Percentiles rank a stretch among this genome's conserved stretches.
Evolutionary conservation across 1,140 invertebrate genomes (phyloP).

Genomic region (Drosophila takahashii): DNA sequence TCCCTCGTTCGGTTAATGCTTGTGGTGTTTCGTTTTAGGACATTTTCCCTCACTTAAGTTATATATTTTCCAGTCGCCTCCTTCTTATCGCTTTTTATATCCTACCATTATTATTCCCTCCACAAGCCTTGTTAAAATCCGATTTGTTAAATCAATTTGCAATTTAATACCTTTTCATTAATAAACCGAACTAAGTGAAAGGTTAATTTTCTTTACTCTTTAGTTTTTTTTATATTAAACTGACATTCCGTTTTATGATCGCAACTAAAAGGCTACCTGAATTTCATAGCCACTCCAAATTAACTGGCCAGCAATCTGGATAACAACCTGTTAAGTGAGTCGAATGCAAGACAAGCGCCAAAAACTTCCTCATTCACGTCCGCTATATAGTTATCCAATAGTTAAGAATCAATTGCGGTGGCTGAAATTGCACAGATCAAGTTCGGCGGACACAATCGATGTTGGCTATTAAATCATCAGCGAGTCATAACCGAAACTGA

Average conservation of each 20-base stretch:
- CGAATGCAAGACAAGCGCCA: conserved; percentile 13
- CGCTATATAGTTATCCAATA: conserved; percentile 32
- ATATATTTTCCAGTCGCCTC: background rate
- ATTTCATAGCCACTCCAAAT: conserved; percentile 18
- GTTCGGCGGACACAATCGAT: conserved; percentile 48
- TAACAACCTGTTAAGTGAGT: conserved; percentile 50
- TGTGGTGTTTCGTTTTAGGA: conserved; percentile 27
- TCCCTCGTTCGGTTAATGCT: no score
- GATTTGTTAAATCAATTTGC: conserved; percentile 14
- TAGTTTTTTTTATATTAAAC: conserved; percentile 21
- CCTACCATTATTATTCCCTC: background rate
- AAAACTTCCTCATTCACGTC: conserved; percentile 35
- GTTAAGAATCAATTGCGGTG: conserved; percentile 38
- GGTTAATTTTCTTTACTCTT: conserved; percentile 44
- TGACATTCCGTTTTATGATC: conserved; percentile 33
- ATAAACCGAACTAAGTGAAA: conserved; percentile 30
- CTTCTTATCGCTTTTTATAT: background rate
- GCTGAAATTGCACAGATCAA: conserved; percentile 33
- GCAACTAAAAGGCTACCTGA: conserved; percentile 28
- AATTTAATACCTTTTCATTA: conserved; percentile 37
- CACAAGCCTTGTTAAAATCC: background rate
- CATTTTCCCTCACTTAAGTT: background rate
- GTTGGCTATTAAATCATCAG: conserved; percentile 58
- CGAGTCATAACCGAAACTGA: conserved; percentile 52
- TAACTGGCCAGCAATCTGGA: conserved; percentile 41